phyloP scores from a whole-genome alignment of 2,113 vertebrate species.

The Bubalus kerabau region DNA sequence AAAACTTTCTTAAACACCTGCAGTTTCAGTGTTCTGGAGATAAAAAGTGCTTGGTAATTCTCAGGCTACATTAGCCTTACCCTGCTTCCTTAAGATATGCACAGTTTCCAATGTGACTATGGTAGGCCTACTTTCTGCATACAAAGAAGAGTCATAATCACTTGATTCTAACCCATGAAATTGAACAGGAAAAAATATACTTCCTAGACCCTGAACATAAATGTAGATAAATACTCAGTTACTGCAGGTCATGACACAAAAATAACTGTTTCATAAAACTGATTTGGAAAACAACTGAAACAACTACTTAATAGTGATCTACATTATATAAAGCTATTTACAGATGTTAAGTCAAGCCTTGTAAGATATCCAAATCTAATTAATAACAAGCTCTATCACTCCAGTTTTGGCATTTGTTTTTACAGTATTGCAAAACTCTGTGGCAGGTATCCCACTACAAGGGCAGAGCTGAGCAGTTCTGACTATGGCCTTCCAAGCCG shows the following conservation, averaged over 20 bases:
- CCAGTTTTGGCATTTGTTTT: neutral
- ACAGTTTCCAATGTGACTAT: neutral
- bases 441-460: neutral
- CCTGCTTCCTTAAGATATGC: neutral
- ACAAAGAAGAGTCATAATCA: neutral
- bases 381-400: neutral
- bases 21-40: neutral
- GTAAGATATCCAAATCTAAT: neutral
- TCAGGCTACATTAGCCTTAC: neutral
- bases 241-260: neutral
- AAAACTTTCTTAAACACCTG: neutral
- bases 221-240: neutral
- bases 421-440: neutral
- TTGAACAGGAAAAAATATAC: neutral
- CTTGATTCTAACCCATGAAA: neutral
- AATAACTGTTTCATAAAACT: conserved; percentile 7
- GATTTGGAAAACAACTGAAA: neutral
- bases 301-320: neutral
- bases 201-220: neutral
- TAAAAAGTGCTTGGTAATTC: neutral
- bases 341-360: neutral
- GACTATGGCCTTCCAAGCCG: neutral
- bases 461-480: neutral
- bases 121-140: neutral
- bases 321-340: neutral